phyloP scores from a whole-genome alignment of 2,888 invertebrate genomes.

The Polyploca ridens region DNA sequence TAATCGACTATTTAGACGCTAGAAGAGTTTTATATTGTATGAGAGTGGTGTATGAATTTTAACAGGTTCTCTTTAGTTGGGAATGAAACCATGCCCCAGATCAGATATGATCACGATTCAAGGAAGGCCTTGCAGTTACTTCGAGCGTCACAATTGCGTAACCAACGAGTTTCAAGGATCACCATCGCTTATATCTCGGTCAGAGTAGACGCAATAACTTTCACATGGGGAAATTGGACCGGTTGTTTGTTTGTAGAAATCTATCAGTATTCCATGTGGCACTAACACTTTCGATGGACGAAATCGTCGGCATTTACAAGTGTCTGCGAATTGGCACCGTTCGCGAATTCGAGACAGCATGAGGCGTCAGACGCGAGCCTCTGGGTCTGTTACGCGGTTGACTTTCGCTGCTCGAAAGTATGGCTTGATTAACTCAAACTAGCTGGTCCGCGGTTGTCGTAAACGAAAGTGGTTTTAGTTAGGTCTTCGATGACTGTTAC shows the following conservation, averaged over 20 bases:
- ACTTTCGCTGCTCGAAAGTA: conserved; percentile 11
- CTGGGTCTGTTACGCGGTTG: not conserved
- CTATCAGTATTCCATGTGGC: conserved; percentile 54
- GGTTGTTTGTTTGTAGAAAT: conserved; percentile 34
- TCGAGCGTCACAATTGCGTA: conserved; percentile 6
- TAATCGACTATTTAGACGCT: not conserved
- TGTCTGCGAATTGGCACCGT: conserved; percentile 24
- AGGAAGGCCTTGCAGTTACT: conserved; percentile 6
- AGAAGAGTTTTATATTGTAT: not conserved
- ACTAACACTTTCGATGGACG: conserved; percentile 57
- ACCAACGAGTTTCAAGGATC: conserved; percentile 15
- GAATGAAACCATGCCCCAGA: not conserved
- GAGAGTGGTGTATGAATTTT: not conserved
- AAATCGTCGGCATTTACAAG: conserved; percentile 37
- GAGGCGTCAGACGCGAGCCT: not conserved
- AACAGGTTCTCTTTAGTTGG: not conserved
- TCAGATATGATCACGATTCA: not conserved
- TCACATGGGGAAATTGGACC: conserved; percentile 44
- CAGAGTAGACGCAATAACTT: conserved; percentile 39
- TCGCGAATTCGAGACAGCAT: not conserved
- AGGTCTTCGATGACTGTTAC: not conserved
- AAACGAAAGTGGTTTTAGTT: conserved; percentile 6
- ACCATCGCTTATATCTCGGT: not conserved
- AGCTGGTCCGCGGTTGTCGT: not conserved
- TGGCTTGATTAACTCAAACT: conserved; percentile 1